These are phyloP conservation scores for Coleophora flavipennella DNA, from an alignment of 2,888 invertebrate species.

Conservation along the genomic window DNA sequence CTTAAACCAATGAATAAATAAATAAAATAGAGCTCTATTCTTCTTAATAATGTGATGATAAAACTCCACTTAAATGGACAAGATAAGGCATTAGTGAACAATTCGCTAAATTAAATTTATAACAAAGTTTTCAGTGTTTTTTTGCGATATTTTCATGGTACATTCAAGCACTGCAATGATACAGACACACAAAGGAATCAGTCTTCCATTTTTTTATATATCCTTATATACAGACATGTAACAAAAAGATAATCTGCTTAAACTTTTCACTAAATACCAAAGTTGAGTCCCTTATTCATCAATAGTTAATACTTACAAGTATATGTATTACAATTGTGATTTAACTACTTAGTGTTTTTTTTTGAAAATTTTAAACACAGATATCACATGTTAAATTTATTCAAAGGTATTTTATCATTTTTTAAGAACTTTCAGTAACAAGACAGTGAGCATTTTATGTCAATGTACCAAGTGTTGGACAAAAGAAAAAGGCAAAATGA, in stretches of 20 bases:
- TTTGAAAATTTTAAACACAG: too few relatives aligned
- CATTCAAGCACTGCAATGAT: neutral
- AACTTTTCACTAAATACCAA: slow-evolving; percentile 63
- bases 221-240: slow-evolving; percentile 57
- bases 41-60: slow-evolving; percentile 55
- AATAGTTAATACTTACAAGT: slow-evolving; percentile 40
- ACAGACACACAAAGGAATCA: slow-evolving; percentile 46
- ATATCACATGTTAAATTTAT: too few relatives aligned
- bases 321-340: slow-evolving; percentile 47
- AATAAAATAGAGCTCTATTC: slow-evolving; percentile 50
- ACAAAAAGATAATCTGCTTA: slow-evolving; percentile 36
- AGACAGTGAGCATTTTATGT: too few relatives aligned
- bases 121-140: too few relatives aligned
- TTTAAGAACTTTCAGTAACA: too few relatives aligned
- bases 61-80: slow-evolving; percentile 51
- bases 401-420: too few relatives aligned
- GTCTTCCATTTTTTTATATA: slow-evolving; percentile 51
- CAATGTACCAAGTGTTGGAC: too few relatives aligned
- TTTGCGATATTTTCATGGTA: neutral
- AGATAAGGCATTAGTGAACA: slow-evolving; percentile 62
- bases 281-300: slow-evolving; percentile 68
- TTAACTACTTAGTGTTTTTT: slow-evolving; percentile 36
- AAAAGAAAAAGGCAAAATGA: too few relatives aligned
- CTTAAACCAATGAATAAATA: slow-evolving; percentile 57
- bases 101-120: slow-evolving; percentile 30